Conservation (phyloP, 2,888 invertebrate species). For the Lasioglossum oenotherae region DNA sequence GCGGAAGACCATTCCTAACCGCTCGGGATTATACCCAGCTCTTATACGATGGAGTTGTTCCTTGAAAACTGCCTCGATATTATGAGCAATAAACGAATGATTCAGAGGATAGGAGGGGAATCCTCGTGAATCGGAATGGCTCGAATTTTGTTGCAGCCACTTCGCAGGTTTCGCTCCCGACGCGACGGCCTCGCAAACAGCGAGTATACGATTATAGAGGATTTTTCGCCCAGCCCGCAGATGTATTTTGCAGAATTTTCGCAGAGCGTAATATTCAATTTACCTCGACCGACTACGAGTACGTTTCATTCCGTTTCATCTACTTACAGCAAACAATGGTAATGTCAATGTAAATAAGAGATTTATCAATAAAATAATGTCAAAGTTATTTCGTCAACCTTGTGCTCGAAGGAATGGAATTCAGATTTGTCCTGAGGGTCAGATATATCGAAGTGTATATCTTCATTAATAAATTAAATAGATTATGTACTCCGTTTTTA, state of each 20-base stretch:
- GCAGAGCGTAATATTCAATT: background rate
- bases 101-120: background rate
- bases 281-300: background rate
- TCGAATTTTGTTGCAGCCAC: background rate
- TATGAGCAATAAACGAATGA: constrained; percentile 16
- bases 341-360: background rate
- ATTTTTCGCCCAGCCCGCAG: background rate
- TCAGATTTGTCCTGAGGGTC: no score
- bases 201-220: background rate
- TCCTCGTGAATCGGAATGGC: background rate
- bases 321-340: background rate
- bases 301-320: background rate
- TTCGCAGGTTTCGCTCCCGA: background rate
- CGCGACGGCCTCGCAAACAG: background rate
- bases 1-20: constrained; percentile 1
- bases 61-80: constrained; percentile 9
- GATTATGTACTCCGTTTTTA: no score
- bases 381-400: no score
- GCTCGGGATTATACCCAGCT: constrained; percentile 4
- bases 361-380: background rate
- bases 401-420: no score
- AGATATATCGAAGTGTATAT: no score
- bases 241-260: background rate
- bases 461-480: no score
- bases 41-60: constrained; percentile 12